Evolutionary conservation across 2,113 vertebrate genomes (phyloP).

Genomic region (Mohoua ochrocephala): DNA sequence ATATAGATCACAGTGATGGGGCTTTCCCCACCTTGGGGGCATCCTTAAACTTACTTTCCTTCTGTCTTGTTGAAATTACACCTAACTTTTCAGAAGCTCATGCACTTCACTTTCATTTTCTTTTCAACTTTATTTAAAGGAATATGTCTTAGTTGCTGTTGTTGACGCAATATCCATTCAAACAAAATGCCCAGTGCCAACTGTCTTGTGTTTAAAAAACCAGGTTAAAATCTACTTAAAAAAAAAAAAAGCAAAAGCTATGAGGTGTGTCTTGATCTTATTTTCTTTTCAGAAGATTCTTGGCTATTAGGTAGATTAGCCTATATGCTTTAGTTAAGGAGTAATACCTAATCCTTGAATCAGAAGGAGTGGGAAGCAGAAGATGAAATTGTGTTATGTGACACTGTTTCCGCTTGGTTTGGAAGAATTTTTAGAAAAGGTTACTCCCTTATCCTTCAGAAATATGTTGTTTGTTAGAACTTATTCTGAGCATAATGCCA

Average conservation of each 20-base stretch:
- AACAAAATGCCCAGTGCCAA: background rate
- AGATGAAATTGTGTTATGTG: background rate
- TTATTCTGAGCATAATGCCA: background rate
- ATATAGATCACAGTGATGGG: background rate
- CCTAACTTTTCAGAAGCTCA: background rate
- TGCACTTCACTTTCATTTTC: background rate
- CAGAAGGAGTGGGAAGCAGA: background rate
- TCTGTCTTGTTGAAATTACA: background rate
- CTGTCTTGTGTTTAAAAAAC: background rate
- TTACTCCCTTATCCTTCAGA: background rate
- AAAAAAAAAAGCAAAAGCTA: background rate
- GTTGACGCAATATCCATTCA: background rate
- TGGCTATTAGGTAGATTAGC: background rate
- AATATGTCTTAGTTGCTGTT: background rate
- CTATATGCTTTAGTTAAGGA: slow-evolving; percentile 3
- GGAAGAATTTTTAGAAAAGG: background rate
- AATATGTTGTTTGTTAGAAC: background rate
- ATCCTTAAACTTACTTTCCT: background rate
- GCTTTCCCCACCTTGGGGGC: background rate
- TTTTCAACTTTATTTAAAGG: background rate
- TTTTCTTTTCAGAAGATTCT: background rate
- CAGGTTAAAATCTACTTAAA: background rate
- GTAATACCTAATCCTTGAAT: background rate
- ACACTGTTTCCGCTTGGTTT: background rate
- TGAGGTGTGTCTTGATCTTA: background rate